Percentiles rank a stretch among this genome's conserved stretches.
These are phyloP conservation scores for Edolisoma coerulescens DNA, from an alignment of 2,113 vertebrate genomes.

Conservation along the genomic window DNA sequence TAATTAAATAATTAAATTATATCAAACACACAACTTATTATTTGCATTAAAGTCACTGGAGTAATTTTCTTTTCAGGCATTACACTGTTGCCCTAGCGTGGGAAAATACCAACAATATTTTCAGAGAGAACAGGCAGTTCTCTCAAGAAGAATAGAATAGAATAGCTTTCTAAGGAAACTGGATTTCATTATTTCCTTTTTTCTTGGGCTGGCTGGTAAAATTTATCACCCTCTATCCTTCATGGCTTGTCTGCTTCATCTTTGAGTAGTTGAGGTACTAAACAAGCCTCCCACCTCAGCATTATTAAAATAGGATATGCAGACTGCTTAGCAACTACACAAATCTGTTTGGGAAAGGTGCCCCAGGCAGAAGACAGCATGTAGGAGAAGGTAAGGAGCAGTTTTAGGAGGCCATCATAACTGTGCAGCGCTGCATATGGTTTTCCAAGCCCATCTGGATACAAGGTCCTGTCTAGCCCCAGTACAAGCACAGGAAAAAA, in stretches of 20 bases:
- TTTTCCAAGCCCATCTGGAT: background rate
- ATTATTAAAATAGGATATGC: background rate
- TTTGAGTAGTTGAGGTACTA: background rate
- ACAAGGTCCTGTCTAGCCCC: background rate
- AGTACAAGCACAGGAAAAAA: background rate
- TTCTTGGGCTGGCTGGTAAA: background rate
- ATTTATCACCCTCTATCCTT: background rate
- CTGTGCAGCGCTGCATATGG: background rate
- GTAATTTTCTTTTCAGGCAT: background rate
- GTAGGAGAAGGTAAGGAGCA: background rate
- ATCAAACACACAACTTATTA: background rate
- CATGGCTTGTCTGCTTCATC: background rate
- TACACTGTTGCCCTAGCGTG: background rate
- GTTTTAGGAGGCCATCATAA: conserved; percentile 11
- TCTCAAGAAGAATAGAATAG: background rate
- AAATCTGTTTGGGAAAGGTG: conserved; percentile 11
- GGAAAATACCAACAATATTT: background rate
- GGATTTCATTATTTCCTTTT: background rate
- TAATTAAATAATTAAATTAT: conserved; percentile 27
- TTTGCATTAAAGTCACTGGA: conserved; percentile 15
- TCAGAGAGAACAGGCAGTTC: background rate
- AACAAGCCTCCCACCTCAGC: background rate
- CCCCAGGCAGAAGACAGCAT: background rate
- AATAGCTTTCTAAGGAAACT: background rate
- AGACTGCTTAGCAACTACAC: background rate